Evolutionary conservation across 2,113 vertebrate genomes (phyloP).

Genomic region (Xiphophorus couchianus): DNA sequence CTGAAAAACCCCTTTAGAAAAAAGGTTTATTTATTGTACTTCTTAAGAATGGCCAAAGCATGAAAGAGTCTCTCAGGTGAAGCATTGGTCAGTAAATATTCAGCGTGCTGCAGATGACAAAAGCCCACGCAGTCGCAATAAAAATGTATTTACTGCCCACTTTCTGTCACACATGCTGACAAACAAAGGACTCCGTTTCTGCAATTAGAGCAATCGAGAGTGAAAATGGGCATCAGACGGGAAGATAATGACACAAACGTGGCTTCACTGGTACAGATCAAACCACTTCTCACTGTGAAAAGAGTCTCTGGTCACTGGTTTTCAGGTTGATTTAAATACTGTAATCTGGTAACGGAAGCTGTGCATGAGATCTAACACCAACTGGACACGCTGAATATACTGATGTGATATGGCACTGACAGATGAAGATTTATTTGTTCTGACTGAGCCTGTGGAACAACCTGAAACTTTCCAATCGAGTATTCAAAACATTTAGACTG

Average conservation of each 20-base stretch:
- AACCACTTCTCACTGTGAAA: constrained; percentile 63
- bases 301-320: constrained; percentile 47
- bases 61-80: neutral
- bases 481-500: neutral
- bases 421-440: neutral
- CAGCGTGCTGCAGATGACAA: constrained; percentile 6
- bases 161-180: constrained; percentile 46
- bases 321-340: constrained; percentile 1
- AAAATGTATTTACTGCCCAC: constrained; percentile 62
- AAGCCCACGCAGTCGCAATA: constrained; percentile 46
- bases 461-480: neutral
- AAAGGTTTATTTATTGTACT: neutral
- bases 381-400: neutral
- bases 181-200: constrained; percentile 67
- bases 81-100: constrained; percentile 12
- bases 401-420: neutral
- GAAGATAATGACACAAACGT: constrained; percentile 69
- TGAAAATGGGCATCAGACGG: constrained; percentile 67
- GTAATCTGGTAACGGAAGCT: neutral
- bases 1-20: neutral
- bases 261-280: constrained; percentile 64
- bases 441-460: neutral
- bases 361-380: neutral
- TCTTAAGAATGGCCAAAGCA: constrained; percentile 7
- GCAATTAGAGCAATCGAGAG: constrained; percentile 67